These are phyloP conservation scores for Cheilosia urbana DNA, from an alignment of 2,888 invertebrate genomes.

Conservation along the genomic window DNA sequence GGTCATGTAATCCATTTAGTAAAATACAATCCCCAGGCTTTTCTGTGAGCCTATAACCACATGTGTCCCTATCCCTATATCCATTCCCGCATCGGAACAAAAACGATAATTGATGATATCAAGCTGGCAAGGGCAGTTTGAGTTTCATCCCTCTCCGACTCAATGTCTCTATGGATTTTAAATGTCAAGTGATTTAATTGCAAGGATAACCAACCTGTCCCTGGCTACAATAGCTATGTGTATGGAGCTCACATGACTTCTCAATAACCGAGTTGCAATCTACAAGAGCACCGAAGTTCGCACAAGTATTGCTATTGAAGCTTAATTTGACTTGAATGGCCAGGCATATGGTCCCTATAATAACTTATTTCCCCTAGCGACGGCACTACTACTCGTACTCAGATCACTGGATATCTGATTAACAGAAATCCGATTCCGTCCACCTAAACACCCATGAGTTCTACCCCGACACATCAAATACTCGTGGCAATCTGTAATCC, in stretches of 20 bases:
- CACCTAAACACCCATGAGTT: background rate
- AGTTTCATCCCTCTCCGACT: background rate
- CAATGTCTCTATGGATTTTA: background rate
- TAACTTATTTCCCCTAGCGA: background rate
- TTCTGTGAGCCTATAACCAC: background rate
- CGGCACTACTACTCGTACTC: background rate
- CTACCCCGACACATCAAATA: too few species aligned
- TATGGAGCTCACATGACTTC: background rate
- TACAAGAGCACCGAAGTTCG: too few species aligned
- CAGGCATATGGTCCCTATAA: background rate
- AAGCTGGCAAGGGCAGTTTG: background rate
- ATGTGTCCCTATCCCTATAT: background rate
- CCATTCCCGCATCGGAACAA: background rate
- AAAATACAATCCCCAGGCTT: conserved; percentile 2
- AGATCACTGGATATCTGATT: background rate
- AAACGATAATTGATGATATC: conserved; percentile 7
- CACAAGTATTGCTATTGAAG: too few species aligned
- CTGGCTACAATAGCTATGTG: background rate
- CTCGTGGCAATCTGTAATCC: background rate
- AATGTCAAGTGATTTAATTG: background rate
- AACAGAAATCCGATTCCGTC: background rate
- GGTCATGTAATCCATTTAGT: conserved; percentile 11
- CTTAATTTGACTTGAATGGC: background rate
- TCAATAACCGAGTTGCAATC: background rate
- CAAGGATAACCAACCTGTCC: background rate